Evolutionary conservation across 2,797 vertebrate genomes (phyloP).

Genomic region (Tragelaphus oryx): DNA sequence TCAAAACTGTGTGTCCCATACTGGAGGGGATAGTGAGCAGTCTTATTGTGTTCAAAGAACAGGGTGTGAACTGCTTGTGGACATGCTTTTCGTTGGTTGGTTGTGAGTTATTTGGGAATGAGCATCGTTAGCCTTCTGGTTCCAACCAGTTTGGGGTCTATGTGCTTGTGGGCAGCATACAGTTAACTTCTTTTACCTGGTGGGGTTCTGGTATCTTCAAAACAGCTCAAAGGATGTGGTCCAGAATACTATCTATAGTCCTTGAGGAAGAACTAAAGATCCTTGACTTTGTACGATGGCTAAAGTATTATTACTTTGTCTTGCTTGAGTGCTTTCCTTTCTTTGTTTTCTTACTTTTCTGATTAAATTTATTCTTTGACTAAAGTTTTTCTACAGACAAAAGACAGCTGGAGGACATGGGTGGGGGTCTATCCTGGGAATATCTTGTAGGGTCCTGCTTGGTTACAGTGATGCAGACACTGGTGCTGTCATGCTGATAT

Average conservation of each 20-base stretch:
- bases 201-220: neutral
- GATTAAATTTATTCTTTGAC: neutral
- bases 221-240: neutral
- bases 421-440: neutral
- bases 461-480: neutral
- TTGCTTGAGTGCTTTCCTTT: neutral
- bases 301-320: neutral
- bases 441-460: neutral
- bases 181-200: neutral
- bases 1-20: neutral
- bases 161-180: neutral
- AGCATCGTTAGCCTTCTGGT: neutral
- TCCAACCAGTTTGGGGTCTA: neutral
- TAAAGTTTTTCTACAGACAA: neutral
- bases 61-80: fast-evolving
- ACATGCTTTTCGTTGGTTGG: neutral
- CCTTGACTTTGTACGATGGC: neutral
- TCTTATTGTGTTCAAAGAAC: neutral
- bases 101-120: neutral
- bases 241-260: neutral
- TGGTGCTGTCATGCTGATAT: fast-evolving
- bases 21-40: neutral
- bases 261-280: neutral
- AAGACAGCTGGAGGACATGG: neutral
- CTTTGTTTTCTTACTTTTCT: neutral